Base-by-base conservation (phyloP, 2,113 vertebrate genomes). In the Girardinichthys multiradiatus region DNA sequence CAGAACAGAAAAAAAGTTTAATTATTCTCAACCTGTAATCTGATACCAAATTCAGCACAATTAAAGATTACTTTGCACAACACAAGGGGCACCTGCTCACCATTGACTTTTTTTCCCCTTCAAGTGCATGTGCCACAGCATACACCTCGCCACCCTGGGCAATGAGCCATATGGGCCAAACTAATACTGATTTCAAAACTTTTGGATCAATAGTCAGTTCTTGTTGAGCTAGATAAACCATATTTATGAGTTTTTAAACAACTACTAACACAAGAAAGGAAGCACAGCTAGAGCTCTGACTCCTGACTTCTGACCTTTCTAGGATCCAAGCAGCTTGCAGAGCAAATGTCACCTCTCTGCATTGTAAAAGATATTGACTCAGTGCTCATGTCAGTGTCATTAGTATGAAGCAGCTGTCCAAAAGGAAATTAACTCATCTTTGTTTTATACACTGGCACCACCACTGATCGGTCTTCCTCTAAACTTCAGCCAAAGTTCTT, bases 281-380 rank as follows among this genome's bases (percentile, higher is more conserved):
- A 77, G 58, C 24, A 6, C 63, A 9, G 57, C 67, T 26, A 30
- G 57, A 77, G 76, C 39, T 72, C 77, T 67, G 79, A 77, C 74
- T 64, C 42, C 60, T 61, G 72, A 85, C 84, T 76, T 81, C 68
- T 90, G 82, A 88, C 87, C 88, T 79, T 79, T 42, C 51, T 72
- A 77, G 74, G 66, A 77, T 81, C 73, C 48, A 77, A 30, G 29
- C 77, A 76, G 63, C 64, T 68, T 68, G 57, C 66, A 72, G 66
- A 64, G 60, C 29, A 59, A 66, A 69, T 68, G 60, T 74, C 75
- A 81, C 21, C 68, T 64, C 60, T 27, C 57, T 45, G 29, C 64
- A 33, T 45, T 64, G 75, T 64, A 27, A 75, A 67, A 71, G 71
- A 75, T 61, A 58, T 33, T 66, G 42, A 26, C 57, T 82, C 39